These are phyloP conservation scores for Drosophila persimilis DNA, from an alignment of 1,140 invertebrate species.

Conservation along the genomic window DNA sequence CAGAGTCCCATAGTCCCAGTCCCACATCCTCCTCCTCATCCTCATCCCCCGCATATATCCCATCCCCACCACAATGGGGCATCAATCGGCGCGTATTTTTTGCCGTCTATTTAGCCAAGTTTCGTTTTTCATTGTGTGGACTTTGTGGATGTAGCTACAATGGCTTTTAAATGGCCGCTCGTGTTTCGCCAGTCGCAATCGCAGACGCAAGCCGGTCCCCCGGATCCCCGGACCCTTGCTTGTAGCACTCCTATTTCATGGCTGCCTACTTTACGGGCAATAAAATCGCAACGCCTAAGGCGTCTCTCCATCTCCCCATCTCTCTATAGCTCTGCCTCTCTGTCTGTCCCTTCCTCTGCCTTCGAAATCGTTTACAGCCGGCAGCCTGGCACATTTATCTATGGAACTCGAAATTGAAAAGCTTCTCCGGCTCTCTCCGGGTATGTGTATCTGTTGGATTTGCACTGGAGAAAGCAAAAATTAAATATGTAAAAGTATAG, in stretches of 20 bases:
- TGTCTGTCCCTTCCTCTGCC: slow-evolving; percentile 1
- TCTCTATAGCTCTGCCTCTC: neutral
- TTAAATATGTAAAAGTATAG: slow-evolving; percentile 65
- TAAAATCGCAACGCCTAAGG: slow-evolving; percentile 76
- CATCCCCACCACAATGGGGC: slow-evolving; percentile 52
- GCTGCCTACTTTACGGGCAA: slow-evolving; percentile 76
- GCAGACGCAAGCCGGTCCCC: neutral
- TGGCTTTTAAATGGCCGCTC: slow-evolving; percentile 72
- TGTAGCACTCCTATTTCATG: slow-evolving; percentile 65
- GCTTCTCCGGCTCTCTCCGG: slow-evolving; percentile 14
- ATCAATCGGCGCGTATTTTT: slow-evolving; percentile 69
- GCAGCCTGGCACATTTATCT: slow-evolving; percentile 73
- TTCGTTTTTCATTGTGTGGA: slow-evolving; percentile 76
- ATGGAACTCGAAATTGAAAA: slow-evolving; percentile 76
- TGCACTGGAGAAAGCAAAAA: slow-evolving; percentile 60
- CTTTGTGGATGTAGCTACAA: slow-evolving; percentile 66
- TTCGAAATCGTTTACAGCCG: slow-evolving; percentile 62
- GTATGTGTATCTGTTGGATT: slow-evolving; percentile 33
- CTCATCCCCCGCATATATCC: neutral
- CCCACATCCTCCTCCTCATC: neutral
- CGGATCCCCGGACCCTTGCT: slow-evolving; percentile 5
- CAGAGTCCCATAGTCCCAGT: slow-evolving; percentile 35
- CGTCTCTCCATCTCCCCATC: slow-evolving; percentile 19
- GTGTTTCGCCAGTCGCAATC: slow-evolving; percentile 22
- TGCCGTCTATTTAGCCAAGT: slow-evolving; percentile 77